Evolutionary conservation across 2,797 vertebrate species (phyloP).

Genomic region (Ptychadena robeensis): DNA sequence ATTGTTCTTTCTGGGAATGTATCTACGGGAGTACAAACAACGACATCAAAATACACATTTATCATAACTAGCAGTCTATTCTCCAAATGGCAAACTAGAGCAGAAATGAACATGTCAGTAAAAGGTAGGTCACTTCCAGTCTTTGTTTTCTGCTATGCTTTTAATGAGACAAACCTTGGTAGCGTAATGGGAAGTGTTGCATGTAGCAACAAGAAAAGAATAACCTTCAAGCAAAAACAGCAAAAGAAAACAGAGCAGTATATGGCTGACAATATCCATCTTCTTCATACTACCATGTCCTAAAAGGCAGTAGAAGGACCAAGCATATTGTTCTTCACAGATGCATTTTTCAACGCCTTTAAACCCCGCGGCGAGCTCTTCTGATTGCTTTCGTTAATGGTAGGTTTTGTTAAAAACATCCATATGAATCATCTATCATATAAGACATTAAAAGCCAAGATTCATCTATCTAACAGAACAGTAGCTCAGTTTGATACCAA

Average conservation of each 20-base stretch:
- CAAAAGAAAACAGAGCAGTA: slow-evolving; percentile 75
- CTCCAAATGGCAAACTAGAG: slow-evolving; percentile 82
- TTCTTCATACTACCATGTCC: slow-evolving; percentile 77
- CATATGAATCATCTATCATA: slow-evolving; percentile 79
- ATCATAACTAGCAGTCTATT: slow-evolving; percentile 68
- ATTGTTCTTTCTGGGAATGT: slow-evolving; percentile 60
- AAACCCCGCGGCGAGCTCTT: slow-evolving; percentile 88
- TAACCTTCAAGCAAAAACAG: slow-evolving; percentile 76
- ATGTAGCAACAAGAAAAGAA: slow-evolving; percentile 62
- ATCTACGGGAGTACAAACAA: slow-evolving; percentile 66
- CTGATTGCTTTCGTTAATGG: slow-evolving; percentile 89
- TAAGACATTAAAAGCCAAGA: slow-evolving; percentile 80
- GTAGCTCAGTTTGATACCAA: slow-evolving; percentile 79
- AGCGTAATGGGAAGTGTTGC: slow-evolving; percentile 76
- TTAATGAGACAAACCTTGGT: slow-evolving; percentile 82
- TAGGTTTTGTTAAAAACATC: slow-evolving; percentile 87
- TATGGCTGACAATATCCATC: slow-evolving; percentile 79
- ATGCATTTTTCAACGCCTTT: slow-evolving; percentile 82
- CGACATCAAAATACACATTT: slow-evolving; percentile 63
- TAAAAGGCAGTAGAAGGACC: slow-evolving; percentile 88
- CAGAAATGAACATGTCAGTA: slow-evolving; percentile 78
- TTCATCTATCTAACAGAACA: slow-evolving; percentile 79
- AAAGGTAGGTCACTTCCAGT: slow-evolving; percentile 89
- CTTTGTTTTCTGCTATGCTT: slow-evolving; percentile 81
- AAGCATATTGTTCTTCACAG: slow-evolving; percentile 79